Base-by-base conservation (phyloP, 2,113 vertebrate species). In the Callorhinus ursinus region DNA sequence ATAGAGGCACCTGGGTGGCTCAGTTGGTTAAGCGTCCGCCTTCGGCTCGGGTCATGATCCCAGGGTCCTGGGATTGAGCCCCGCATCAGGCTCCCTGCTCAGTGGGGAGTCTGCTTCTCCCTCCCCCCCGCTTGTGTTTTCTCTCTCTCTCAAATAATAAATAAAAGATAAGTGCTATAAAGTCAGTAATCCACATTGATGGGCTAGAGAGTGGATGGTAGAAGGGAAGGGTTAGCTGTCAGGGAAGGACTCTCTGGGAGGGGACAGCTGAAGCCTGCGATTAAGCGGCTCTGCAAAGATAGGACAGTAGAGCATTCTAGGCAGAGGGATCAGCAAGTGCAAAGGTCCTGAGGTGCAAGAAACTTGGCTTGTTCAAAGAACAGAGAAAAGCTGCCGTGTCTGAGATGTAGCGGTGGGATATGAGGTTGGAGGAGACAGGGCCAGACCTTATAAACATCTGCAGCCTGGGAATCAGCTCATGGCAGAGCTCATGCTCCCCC, bases 391-490 rank as follows among this genome's bases (percentile, higher is more conserved):
- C 11, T 3, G 0, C 8, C 31, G 61, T 24, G 36, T 26, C 13
- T 18, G 59, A 39, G n/a, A 88, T 24, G 9, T 11, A 14, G 49
- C 16, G 1, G 7, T 15, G 80, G 19, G 14, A 26, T 24, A 1
- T 31, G 16, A 14, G 7, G 16, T 8, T 36, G 59, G 59, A 89
- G 80, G 82, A 51, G 31, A 21, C 9, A 8, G 26, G 46, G 4
- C 85, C 16, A 11, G 24, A 49, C 36, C 55, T 28, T 7, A 21
- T 13, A 33, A 4, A 53, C 8, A 24, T n/a, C 5, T 3, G 33
- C 11, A 67, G 12, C 26, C 22, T 26, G 31, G 1, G 2, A 51
- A 5, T 49, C 53, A 4, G 31, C 4, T 21, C 7, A 4, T 1
- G 36, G 28, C 22, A 15, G 51, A 77, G 49, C 46, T 33, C 24